Conservation (phyloP, 2,888 invertebrate species). For the Sthenelais limicola region DNA sequence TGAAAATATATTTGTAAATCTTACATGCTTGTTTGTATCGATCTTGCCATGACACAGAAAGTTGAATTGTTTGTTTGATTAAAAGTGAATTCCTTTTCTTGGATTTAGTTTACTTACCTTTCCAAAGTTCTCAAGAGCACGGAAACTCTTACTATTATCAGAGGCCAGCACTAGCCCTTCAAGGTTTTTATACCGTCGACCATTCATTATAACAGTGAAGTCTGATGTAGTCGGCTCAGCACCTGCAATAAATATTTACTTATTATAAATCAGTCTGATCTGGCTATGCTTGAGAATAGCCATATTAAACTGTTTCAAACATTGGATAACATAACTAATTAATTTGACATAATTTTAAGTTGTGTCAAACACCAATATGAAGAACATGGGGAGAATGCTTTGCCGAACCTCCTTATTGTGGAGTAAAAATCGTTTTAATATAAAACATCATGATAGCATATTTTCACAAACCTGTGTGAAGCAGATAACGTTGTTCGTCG, state of each 20-base stretch:
- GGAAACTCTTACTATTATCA: conserved; percentile 86
- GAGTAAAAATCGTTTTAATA: too few species aligned
- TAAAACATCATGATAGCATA: too few species aligned
- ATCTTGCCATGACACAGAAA: too few species aligned
- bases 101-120: conserved; percentile 77
- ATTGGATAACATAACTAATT: neutral
- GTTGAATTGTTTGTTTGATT: too few species aligned
- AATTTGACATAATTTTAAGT: neutral
- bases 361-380: neutral
- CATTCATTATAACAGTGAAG: conserved; percentile 83
- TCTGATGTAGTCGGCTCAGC: conserved; percentile 81
- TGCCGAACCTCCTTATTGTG: too few species aligned
- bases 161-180: conserved; percentile 96
- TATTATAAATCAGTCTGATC: too few species aligned
- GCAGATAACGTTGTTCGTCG: conserved; percentile 78
- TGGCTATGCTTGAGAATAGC: too few species aligned
- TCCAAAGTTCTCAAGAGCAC: conserved; percentile 94
- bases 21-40: neutral
- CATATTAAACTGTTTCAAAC: too few species aligned
- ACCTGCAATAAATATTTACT: conserved; percentile 77
- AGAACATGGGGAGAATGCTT: neutral
- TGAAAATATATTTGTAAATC: conserved; percentile 27
- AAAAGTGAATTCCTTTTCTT: too few species aligned
- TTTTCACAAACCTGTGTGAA: conserved; percentile 79
- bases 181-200: conserved; percentile 86